Conservation (phyloP, 53 echinoderm and acorn worm genomes). For the Zoroaster sp. region DNA sequence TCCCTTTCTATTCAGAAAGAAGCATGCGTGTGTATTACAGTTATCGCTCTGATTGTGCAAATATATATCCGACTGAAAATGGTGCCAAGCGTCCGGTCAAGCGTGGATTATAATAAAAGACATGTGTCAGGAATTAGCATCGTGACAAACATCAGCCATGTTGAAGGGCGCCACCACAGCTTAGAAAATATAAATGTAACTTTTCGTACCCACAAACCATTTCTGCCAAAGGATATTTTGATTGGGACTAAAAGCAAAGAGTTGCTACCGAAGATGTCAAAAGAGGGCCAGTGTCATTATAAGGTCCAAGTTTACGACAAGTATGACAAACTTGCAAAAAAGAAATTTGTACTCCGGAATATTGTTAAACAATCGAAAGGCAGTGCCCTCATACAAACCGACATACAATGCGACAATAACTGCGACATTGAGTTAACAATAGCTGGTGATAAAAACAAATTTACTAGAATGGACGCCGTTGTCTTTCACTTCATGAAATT, state of each 20-base stretch:
- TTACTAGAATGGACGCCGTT: constrained; percentile 23
- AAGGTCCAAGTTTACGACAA: constrained; percentile 4
- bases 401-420: not conserved
- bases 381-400: not conserved
- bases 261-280: not conserved
- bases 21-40: not conserved
- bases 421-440: constrained; percentile 15
- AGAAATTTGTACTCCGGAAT: not conserved
- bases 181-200: no score
- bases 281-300: not conserved
- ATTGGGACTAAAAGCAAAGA: not conserved
- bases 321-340: not conserved
- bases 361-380: not conserved
- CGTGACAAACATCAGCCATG: not conserved
- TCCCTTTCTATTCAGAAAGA: not conserved
- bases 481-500: constrained; percentile 21
- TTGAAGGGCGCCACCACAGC: not conserved
- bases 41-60: not conserved
- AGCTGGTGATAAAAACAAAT: not conserved
- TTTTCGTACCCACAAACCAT: not conserved
- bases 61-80: not conserved
- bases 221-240: not conserved
- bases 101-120: not conserved
- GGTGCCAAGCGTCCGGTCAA: not conserved
- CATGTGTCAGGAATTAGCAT: not conserved